Conservation (phyloP, 2,888 invertebrate genomes). For the Adelphocoris suturalis region DNA sequence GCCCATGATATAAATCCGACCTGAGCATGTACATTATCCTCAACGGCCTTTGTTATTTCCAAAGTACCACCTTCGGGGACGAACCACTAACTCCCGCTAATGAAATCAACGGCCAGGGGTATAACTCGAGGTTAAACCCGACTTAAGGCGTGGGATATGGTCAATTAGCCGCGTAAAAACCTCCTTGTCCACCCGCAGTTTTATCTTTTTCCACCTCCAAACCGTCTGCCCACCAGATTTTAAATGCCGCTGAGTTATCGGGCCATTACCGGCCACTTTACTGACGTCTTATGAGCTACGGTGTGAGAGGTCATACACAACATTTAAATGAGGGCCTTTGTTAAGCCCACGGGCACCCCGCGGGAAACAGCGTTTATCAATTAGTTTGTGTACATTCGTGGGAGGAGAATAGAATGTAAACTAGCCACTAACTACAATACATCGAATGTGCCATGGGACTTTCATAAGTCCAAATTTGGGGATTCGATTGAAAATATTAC, state of each 20-base stretch:
- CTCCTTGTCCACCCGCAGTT: slow-evolving; percentile 44
- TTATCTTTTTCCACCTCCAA: slow-evolving; percentile 47
- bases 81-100: slow-evolving; percentile 40
- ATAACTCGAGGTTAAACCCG: slow-evolving; percentile 35
- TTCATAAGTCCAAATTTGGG: no score
- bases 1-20: background rate
- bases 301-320: slow-evolving; percentile 39
- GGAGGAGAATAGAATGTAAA: background rate
- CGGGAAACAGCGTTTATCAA: background rate
- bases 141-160: slow-evolving; percentile 52
- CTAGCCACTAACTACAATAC: background rate
- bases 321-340: slow-evolving; percentile 36
- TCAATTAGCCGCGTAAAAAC: slow-evolving; percentile 56
- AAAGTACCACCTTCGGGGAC: slow-evolving; percentile 9
- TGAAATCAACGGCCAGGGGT: slow-evolving; percentile 31
- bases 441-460: no score
- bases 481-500: no score
- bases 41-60: slow-evolving; percentile 1
- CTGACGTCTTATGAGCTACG: slow-evolving; percentile 32
- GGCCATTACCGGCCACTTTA: slow-evolving; percentile 28
- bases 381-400: background rate
- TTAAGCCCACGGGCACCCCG: slow-evolving; percentile 8
- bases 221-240: slow-evolving; percentile 21
- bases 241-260: slow-evolving; percentile 14
- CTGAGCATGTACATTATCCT: background rate